Conservation (phyloP, 2,888 invertebrate genomes). For the Andrena fulva region DNA sequence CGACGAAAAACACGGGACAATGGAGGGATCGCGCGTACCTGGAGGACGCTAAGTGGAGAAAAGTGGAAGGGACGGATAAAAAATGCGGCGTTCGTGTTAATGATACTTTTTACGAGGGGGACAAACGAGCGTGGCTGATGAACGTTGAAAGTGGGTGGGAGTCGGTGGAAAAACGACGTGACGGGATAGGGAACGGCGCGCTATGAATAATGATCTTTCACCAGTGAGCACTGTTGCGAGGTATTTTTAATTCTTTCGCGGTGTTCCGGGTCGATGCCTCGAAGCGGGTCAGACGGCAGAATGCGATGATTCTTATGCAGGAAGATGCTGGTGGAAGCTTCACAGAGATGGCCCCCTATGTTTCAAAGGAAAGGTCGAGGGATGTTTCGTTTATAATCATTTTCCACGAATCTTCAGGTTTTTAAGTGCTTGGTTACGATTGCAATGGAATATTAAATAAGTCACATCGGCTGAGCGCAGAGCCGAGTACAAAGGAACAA, state of each 20-base stretch:
- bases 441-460: no score
- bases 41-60: slow-evolving; percentile 23
- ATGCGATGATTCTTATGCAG: no score
- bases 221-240: slow-evolving; percentile 3
- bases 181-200: slow-evolving; percentile 19
- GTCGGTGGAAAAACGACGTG: slow-evolving; percentile 10
- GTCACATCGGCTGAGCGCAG: no score
- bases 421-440: no score
- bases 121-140: slow-evolving; percentile 66
- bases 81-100: slow-evolving; percentile 70
- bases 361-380: neutral
- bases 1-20: slow-evolving; percentile 45
- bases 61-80: slow-evolving; percentile 44
- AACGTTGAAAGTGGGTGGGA: slow-evolving; percentile 47
- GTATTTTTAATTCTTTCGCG: slow-evolving; percentile 38
- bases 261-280: neutral
- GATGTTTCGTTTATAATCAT: neutral
- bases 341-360: neutral
- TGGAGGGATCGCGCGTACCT: slow-evolving; percentile 9
- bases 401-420: no score
- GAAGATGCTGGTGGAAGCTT: neutral
- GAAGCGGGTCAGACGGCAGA: neutral
- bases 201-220: slow-evolving; percentile 64
- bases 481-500: no score
- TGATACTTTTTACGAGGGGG: slow-evolving; percentile 70